These are phyloP conservation scores for Auanema freiburgensis DNA, from an alignment of 2,888 invertebrate species.

Conservation along the genomic window DNA sequence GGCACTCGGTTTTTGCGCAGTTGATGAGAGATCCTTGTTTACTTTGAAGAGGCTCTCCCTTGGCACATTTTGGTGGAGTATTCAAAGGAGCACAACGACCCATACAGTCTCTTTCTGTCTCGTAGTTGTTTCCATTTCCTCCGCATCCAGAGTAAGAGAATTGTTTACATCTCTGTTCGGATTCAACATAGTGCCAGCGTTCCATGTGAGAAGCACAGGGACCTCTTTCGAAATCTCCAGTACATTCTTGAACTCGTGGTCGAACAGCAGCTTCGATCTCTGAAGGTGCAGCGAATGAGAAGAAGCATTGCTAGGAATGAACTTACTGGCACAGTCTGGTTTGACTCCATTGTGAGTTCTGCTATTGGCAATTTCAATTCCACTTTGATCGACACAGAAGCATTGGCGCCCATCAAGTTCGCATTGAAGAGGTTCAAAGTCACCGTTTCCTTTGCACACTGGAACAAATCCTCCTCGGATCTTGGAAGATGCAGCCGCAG, in stretches of 20 bases:
- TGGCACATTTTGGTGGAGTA: slow-evolving; percentile 35
- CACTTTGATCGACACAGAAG: slow-evolving; percentile 66
- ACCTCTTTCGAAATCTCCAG: slow-evolving; percentile 47
- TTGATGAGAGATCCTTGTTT: slow-evolving; percentile 48
- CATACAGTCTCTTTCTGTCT: slow-evolving; percentile 48
- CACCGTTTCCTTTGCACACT: slow-evolving; percentile 65
- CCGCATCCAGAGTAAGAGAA: slow-evolving; percentile 62
- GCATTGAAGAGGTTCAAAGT: slow-evolving; percentile 65
- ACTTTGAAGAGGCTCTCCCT: slow-evolving; percentile 48
- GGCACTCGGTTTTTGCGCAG: slow-evolving; percentile 57
- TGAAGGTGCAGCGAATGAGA: slow-evolving; percentile 21
- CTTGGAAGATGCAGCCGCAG: slow-evolving; percentile 40
- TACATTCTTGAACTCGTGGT: slow-evolving; percentile 52
- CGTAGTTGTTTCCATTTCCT: slow-evolving; percentile 64
- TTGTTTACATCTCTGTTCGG: slow-evolving; percentile 46
- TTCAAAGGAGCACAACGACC: slow-evolving; percentile 46
- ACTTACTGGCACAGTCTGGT: slow-evolving; percentile 61
- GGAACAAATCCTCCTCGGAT: slow-evolving; percentile 67
- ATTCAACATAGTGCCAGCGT: slow-evolving; percentile 59
- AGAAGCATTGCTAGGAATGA: neutral
- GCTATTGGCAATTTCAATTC: slow-evolving; percentile 62
- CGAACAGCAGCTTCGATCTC: slow-evolving; percentile 49
- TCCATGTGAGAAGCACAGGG: slow-evolving; percentile 50
- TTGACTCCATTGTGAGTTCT: slow-evolving; percentile 43
- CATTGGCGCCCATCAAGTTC: slow-evolving; percentile 66